Base-by-base conservation (phyloP, 2,888 invertebrate species). In the Caenorhabditis sulstoni region DNA sequence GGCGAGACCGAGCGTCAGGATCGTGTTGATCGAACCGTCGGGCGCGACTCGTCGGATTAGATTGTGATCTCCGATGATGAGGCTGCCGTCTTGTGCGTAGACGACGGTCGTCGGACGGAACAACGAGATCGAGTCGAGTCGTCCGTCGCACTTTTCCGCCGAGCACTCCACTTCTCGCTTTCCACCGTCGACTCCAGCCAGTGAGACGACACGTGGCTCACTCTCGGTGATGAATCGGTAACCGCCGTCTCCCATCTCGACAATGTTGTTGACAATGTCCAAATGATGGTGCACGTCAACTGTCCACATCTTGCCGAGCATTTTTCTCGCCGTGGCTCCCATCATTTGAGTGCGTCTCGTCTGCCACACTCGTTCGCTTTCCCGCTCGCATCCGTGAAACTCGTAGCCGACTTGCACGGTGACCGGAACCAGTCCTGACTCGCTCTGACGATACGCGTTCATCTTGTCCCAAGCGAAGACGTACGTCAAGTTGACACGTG, bases 391-490 rank as follows among this genome's bases (percentile, higher is more conserved):
- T 91, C 98, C 96, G 91, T 97, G 95, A 91, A 98, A 99, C 35
- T 98, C 98, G 77, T 99, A 97, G 71, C 91, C 91, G 52, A 92
- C 92, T 91, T 87, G 71, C 29, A 74, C 70, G 3, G 64, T 70
- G 14, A 74, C 59, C 44, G 74, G 68, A 18, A 74, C 52, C 12
- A 79, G 29, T 12, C 99, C 98, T 89, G 96, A 97, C 8, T 98
- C 97, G 92, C 96, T 96, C 92, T 97, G 97, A 90, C 95, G 95
- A 92, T 98, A 99, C 49, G 97, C 96, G 91, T 99, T 98, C 81
- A 96, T 93, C 91, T 97, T 95, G 91, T 97, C 96, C 99, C 99
- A 99, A 1, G 96, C 95, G 91, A 97, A 99, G 9, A 95, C 96
- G 91, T 97, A 96, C 62, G 95, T 95, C 75, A 99, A 92, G 90